A percentile compares a stretch with the other conserved stretches of the same genome.
Evolutionary conservation across 2,113 vertebrate species (phyloP).

Genomic region (Pyrgilauda ruficollis): DNA sequence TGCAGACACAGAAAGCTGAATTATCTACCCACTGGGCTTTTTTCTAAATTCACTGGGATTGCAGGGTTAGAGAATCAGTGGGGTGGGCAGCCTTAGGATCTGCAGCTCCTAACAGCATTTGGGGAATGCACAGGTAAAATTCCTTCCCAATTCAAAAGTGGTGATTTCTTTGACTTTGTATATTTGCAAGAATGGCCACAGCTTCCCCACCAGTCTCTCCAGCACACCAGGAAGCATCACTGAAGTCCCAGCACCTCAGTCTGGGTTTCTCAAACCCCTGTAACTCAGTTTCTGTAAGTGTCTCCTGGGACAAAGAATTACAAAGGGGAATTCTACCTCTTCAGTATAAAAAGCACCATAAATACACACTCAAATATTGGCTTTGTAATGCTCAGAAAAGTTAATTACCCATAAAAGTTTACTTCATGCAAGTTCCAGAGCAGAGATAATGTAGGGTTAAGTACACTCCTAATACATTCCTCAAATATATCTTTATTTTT

Average conservation of each 20-base stretch:
- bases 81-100: neutral
- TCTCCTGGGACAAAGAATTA: neutral
- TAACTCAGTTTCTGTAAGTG: neutral
- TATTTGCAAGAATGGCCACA: neutral
- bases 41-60: neutral
- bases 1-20: neutral
- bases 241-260: neutral
- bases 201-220: neutral
- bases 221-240: neutral
- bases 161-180: neutral
- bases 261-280: neutral
- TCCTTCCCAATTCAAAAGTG: neutral
- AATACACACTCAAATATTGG: neutral
- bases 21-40: fast-evolving
- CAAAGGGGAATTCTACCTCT: neutral
- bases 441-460: neutral
- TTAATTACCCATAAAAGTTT: neutral
- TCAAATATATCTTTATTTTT: neutral
- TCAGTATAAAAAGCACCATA: neutral
- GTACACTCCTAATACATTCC: neutral
- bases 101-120: neutral
- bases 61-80: neutral
- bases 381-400: neutral
- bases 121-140: neutral
- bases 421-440: neutral